A percentile compares a stretch with the other conserved stretches of the same genome.
Evolutionary conservation across 2,797 vertebrate genomes (phyloP).

Genomic region (Acrossocheilus wenchowensis): DNA sequence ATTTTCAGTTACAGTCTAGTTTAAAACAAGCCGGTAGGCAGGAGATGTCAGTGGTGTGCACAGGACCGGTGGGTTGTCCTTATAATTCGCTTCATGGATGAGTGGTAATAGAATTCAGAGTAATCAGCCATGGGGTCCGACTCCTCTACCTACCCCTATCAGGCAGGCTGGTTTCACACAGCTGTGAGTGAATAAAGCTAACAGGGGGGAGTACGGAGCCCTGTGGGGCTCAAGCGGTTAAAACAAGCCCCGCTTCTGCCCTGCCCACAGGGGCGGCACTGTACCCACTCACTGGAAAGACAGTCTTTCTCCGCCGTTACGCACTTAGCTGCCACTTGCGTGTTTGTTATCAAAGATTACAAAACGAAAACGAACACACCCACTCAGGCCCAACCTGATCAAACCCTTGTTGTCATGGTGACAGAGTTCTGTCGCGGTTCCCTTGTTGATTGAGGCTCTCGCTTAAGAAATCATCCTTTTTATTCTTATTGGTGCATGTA

Average conservation of each 20-base stretch:
- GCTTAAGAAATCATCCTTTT: conserved; percentile 48
- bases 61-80: conserved; percentile 64
- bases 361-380: conserved; percentile 76
- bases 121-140: conserved; percentile 63
- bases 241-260: conserved; percentile 6
- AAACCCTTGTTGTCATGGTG: conserved; percentile 82
- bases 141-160: conserved; percentile 53
- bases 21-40: conserved; percentile 36
- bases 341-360: conserved; percentile 73
- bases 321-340: conserved; percentile 70
- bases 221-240: conserved; percentile 30
- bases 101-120: conserved; percentile 72
- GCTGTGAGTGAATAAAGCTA: conserved; percentile 41
- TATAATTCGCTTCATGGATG: conserved; percentile 73
- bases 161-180: conserved; percentile 46
- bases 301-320: conserved; percentile 70
- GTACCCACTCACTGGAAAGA: conserved; percentile 9
- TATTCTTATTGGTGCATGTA: conserved; percentile 58
- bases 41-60: conserved; percentile 38
- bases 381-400: conserved; percentile 67
- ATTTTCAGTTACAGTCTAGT: conserved; percentile 9
- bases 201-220: conserved; percentile 29
- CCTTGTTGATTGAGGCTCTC: conserved; percentile 62
- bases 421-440: conserved; percentile 73
- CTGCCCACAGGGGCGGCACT: conserved; percentile 8